Evolutionary conservation across 2,888 invertebrate genomes (phyloP), one percentile per base, ranked within the genome.

Genomic region (Tetragonula carbonaria): DNA sequence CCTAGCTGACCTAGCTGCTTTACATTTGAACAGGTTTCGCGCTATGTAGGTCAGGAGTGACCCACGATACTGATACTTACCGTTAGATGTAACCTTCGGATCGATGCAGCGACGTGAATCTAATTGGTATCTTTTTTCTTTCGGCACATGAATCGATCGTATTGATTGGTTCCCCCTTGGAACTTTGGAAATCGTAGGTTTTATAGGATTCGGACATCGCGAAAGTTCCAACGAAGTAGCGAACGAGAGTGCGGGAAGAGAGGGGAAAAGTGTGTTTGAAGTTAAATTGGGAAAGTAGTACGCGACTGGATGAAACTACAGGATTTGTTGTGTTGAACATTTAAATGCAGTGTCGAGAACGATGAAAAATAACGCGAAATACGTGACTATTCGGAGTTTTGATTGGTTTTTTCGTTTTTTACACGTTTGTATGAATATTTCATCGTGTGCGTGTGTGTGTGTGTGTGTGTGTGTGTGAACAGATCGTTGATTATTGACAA

Each of bases 21-120:
- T 53, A 51, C 4, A n/a, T 28, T 59, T n/a, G 59, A 62, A 73
- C 55, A n/a, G 18, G 59, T 72, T n/a, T 57, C 23, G n/a, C 11
- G 11, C 45, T 72, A 57, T 38, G 57, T 72, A 23, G 72, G 72
- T 72, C 59, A 72, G 33, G 23, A 23, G 51, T 74, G 51, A 33
- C 51, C 65, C 38, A 74, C 45, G 14, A 0, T 63, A 33, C 33
- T 16, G 5, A 4, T 14, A 63, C 62, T 62, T 63, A 38, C 38
- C n/a, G 28, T 55, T 68, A 23, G 18, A 8, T 73, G 14, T 62
- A 28, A 28, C 21, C 50, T 50, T 28, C 18, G 38, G 28, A 57
- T 59, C 57, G 18, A 59, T 72, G 13, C 0, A 2, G 28, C 23
- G 5, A 14, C 14, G 8, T 3, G 53, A 33, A 3, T 14, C 14